phyloP scores from a whole-genome alignment of 2,888 invertebrate species.

The Parochlus steinenii region DNA sequence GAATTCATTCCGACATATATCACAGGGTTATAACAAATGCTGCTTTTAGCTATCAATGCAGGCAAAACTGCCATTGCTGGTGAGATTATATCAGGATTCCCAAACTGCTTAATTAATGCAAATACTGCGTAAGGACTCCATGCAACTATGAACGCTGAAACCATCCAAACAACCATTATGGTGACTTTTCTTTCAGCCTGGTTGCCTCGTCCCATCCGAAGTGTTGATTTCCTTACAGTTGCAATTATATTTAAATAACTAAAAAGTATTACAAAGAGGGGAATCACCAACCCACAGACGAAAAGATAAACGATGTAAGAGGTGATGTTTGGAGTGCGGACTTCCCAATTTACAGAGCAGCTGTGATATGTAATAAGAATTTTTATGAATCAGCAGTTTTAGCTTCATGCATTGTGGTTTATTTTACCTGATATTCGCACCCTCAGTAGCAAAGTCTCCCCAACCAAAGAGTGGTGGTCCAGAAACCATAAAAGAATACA shows the following conservation, averaged over 20 bases:
- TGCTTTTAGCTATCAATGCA: conserved; percentile 57
- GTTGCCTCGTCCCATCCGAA: conserved; percentile 37
- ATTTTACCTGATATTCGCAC: conserved; percentile 57
- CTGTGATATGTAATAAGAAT: conserved; percentile 30
- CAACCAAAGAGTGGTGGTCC: conserved; percentile 60
- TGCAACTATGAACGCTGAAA: conserved; percentile 51
- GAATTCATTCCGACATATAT: conserved; percentile 59
- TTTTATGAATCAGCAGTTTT: too few relatives aligned
- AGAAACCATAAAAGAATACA: conserved; percentile 49
- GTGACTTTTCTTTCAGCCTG: conserved; percentile 47
- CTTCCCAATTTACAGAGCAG: conserved; percentile 69
- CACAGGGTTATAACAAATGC: conserved; percentile 59
- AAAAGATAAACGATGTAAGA: conserved; percentile 61
- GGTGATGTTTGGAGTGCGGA: conserved; percentile 41
- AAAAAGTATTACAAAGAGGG: conserved; percentile 45
- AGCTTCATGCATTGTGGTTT: too few relatives aligned
- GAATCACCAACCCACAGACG: conserved; percentile 50
- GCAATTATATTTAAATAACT: conserved; percentile 52
- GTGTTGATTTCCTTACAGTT: conserved; percentile 37
- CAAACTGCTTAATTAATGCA: conserved; percentile 51
- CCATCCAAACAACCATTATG: conserved; percentile 53
- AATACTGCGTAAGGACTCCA: conserved; percentile 62
- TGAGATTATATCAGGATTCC: conserved; percentile 33
- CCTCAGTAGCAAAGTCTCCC: conserved; percentile 58
- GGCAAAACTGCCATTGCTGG: conserved; percentile 50